Evolutionary conservation across 2,113 vertebrate species (phyloP).

Genomic region (Channa maculata): DNA sequence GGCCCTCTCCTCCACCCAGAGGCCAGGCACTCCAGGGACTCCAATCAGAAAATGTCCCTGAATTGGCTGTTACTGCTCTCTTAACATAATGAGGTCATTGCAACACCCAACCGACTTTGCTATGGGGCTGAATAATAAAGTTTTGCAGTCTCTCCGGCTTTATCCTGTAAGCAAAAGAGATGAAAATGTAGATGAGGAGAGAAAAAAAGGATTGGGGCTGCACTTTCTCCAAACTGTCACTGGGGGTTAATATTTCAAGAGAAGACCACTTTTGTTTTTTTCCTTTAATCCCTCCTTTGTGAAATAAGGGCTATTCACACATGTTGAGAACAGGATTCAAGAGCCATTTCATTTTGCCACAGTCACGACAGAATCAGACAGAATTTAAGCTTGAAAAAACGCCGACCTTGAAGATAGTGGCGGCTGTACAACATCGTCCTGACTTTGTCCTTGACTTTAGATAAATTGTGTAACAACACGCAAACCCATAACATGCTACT

Average conservation of each 20-base stretch:
- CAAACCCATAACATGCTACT: neutral
- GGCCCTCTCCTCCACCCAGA: constrained; percentile 35
- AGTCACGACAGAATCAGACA: neutral
- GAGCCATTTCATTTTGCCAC: constrained; percentile 13
- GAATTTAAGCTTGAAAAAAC: too few species aligned
- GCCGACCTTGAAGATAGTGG: too few species aligned
- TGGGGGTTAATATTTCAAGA: constrained; percentile 22
- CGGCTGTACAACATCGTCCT: too few species aligned
- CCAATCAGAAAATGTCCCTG: constrained; percentile 52
- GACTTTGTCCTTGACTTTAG: too few species aligned
- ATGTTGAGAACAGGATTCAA: constrained; percentile 16
- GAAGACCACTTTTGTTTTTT: constrained; percentile 9
- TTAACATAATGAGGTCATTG: constrained; percentile 65
- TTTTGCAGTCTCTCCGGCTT: constrained; percentile 40
- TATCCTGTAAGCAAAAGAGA: constrained; percentile 45
- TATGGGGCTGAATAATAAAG: constrained; percentile 54
- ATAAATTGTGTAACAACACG: too few species aligned
- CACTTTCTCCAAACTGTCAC: constrained; percentile 23
- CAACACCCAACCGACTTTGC: constrained; percentile 36
- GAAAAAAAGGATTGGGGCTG: constrained; percentile 19
- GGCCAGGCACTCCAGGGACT: constrained; percentile 43
- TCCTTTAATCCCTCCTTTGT: constrained; percentile 13
- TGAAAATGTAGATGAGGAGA: constrained; percentile 40
- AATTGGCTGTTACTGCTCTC: constrained; percentile 29
- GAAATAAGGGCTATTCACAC: constrained; percentile 13